These are phyloP conservation scores for Pseudomyrmex dendroicus DNA, from an alignment of 1,140 invertebrate genomes.

Conservation along the genomic window DNA sequence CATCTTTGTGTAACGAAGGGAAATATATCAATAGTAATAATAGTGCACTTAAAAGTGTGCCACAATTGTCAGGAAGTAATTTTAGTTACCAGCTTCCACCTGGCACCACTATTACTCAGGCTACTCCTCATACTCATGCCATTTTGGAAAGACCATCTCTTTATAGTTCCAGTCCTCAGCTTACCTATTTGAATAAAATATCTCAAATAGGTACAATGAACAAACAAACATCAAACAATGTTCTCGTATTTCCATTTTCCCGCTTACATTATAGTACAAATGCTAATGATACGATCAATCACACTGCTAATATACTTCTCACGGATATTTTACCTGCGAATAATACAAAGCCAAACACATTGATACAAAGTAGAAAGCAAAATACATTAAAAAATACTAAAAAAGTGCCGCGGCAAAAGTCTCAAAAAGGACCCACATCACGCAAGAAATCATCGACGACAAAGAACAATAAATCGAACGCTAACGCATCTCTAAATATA, in stretches of 20 bases:
- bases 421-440: neutral
- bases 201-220: too few relatives aligned
- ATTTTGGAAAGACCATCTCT: too few relatives aligned
- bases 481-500: neutral
- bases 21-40: neutral
- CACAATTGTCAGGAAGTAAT: neutral
- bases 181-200: too few relatives aligned
- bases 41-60: neutral
- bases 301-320: too few relatives aligned
- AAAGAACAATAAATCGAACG: constrained; percentile 1
- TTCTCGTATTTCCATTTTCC: neutral
- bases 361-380: neutral
- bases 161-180: too few relatives aligned
- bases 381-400: neutral
- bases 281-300: neutral
- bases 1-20: constrained; percentile 60
- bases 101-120: neutral
- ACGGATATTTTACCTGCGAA: neutral
- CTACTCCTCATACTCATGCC: too few relatives aligned
- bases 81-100: neutral
- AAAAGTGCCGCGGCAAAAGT: neutral
- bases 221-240: too few relatives aligned
- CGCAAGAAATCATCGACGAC: constrained; percentile 15
- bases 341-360: too few relatives aligned
- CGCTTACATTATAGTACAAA: neutral